These are phyloP conservation scores for Saxidomus purpurata DNA, from an alignment of 1,140 invertebrate species.

Conservation along the genomic window DNA sequence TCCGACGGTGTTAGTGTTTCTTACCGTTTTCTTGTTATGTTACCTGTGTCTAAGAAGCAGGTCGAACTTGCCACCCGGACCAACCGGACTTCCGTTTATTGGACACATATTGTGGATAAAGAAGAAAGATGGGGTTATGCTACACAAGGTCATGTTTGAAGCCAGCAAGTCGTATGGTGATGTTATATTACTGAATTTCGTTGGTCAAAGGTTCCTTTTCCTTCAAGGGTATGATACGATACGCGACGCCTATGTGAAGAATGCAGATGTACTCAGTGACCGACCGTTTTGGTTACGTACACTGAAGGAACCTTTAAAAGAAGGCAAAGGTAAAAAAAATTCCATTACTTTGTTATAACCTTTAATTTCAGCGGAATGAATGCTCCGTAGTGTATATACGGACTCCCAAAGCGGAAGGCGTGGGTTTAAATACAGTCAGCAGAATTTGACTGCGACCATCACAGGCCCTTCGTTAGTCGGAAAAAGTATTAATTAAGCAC, in stretches of 20 bases:
- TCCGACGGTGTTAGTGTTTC: not conserved
- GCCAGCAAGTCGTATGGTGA: not conserved
- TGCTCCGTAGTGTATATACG: no score
- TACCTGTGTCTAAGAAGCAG: not conserved
- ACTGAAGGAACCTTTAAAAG: not conserved
- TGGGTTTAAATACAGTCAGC: no score
- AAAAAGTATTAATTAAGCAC: no score
- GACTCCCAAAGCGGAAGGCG: no score
- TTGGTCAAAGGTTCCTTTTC: not conserved
- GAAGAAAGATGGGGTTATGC: not conserved
- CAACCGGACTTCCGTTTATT: not conserved
- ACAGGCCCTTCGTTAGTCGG: no score
- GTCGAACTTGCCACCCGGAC: not conserved
- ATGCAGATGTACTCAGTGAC: slow-evolving; percentile 10
- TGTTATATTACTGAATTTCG: not conserved
- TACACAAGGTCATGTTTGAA: not conserved
- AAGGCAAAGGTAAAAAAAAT: slow-evolving; percentile 36
- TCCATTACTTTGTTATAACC: no score
- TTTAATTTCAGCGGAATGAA: no score
- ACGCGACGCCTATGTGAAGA: slow-evolving; percentile 9
- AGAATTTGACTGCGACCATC: no score
- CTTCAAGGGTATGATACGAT: not conserved
- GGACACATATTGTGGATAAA: not conserved
- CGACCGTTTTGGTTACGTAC: not conserved
- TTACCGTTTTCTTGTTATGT: not conserved